Evolutionary conservation across 2,113 vertebrate species (phyloP).

Genomic region (Amblyopsis rosae): DNA sequence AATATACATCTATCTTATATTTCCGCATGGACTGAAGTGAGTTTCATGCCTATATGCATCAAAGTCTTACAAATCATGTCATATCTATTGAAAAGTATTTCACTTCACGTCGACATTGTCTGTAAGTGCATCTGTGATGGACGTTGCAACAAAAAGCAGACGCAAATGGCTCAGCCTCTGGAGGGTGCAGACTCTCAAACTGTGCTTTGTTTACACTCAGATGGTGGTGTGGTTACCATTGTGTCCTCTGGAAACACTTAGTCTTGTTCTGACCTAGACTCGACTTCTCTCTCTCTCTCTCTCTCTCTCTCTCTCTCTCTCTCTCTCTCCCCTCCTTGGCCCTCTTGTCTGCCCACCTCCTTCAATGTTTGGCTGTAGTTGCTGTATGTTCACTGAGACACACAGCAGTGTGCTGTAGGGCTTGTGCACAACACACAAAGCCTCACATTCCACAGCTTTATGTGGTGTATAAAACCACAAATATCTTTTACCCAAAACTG

Average conservation of each 20-base stretch:
- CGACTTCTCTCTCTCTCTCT: constrained; percentile 21
- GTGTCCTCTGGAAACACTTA: constrained; percentile 23
- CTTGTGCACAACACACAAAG: constrained; percentile 11
- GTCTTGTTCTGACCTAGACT: background rate
- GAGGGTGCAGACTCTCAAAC: background rate
- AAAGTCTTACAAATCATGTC: constrained; percentile 32
- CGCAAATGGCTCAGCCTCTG: no score
- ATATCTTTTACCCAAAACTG: constrained; percentile 17
- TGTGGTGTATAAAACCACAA: constrained; percentile 39
- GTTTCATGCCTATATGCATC: constrained; percentile 39
- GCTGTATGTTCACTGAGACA: background rate
- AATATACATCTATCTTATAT: background rate
- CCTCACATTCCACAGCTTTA: constrained; percentile 35
- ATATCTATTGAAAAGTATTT: no score
- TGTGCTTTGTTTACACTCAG: constrained; percentile 9
- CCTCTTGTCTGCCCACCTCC: constrained; percentile 7
- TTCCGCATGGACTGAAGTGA: constrained; percentile 30
- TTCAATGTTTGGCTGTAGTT: constrained; percentile 7
- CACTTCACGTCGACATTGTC: no score
- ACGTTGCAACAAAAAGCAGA: constrained; percentile 28
- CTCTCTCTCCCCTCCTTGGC: constrained; percentile 17
- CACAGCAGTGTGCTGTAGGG: background rate
- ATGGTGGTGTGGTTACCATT: background rate
- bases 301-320: no score
- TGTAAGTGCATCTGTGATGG: constrained; percentile 8